Base-by-base conservation (phyloP, 2,888 invertebrate species). In the Volucella inanis region DNA sequence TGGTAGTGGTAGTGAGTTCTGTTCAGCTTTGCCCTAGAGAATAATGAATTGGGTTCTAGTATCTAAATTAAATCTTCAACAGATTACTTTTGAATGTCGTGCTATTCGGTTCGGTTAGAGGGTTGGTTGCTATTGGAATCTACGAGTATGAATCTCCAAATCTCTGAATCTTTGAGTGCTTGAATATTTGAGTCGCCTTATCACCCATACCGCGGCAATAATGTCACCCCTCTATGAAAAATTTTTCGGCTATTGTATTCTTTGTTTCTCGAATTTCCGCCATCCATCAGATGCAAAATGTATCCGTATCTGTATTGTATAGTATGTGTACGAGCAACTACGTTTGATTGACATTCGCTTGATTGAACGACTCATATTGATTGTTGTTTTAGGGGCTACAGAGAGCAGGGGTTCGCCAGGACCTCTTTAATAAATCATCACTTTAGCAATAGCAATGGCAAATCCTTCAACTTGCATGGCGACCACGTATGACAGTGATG, bases 41-140 rank as follows among this genome's bases (percentile, higher is more conserved):
- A 81, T 85, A 85, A 85, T 85, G 85, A 85, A 85, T 85, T 85
- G 81, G 85, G 80, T 85, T 81, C 81, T 72, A 77, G 81, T 85
- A 85, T 85, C 85, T 85, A 85, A 85, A 85, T 85, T 85, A 85
- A 85, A 85, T 85, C 85, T 85, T 72, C 75, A 64, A 57, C 71
- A 76, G 85, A 81, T 85, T 85, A 80, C 71, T 74, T 76, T 80
- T 71, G 71, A 76, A 62, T 85, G 61, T 67, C 71, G 50, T 65
- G 59, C 61, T 41, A 54, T 31, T 31, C 52, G 74, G 15, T 55
- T 55, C 43, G 54, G 50, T 10, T 1, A 55, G 31, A 45, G 57
- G 59, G 47, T 11, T 62, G 39, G 31, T 31, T 49, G 57, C 47
- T 41, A 12, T 6, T 31, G 41, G 61, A 15, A 67, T 49, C 57